These are phyloP conservation scores for Lasiommata megera DNA, from an alignment of 2,888 invertebrate genomes.

Conservation along the genomic window DNA sequence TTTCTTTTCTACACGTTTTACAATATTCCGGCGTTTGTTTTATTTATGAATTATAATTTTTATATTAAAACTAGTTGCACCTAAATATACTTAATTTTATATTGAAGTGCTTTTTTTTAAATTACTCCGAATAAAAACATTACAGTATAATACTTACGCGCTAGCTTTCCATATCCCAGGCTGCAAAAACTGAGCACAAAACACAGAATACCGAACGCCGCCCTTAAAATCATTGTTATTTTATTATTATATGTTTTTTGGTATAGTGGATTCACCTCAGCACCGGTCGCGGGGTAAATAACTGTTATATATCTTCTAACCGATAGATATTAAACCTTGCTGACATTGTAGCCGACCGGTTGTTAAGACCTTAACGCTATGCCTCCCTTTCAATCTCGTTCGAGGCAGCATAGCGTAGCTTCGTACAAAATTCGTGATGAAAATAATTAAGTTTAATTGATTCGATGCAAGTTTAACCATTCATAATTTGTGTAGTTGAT, in stretches of 20 bases:
- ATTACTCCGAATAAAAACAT: too few species aligned
- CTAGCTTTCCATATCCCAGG: constrained; percentile 50
- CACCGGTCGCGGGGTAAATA: constrained; percentile 41
- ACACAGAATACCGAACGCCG: constrained; percentile 41
- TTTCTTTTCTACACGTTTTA: too few species aligned
- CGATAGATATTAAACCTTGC: constrained; percentile 56
- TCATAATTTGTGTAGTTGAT: too few species aligned
- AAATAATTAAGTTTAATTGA: too few species aligned
- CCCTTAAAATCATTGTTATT: constrained; percentile 49
- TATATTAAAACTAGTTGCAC: too few species aligned
- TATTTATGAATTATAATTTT: too few species aligned
- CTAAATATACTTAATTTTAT: too few species aligned
- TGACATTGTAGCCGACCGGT: constrained; percentile 44
- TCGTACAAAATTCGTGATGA: background rate
- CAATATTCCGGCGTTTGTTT: too few species aligned
- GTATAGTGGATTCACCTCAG: constrained; percentile 49
- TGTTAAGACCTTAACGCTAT: constrained; percentile 24
- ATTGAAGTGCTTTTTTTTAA: too few species aligned
- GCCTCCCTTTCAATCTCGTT: constrained; percentile 10
- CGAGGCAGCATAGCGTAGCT: background rate
- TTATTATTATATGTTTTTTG: constrained; percentile 36
- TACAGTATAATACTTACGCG: constrained; percentile 53
- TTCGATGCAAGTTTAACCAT: too few species aligned
- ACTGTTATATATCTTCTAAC: constrained; percentile 62
- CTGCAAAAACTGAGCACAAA: constrained; percentile 42